Conservation (phyloP, 1,140 invertebrate genomes). For the Drosophila paulistorum region DNA sequence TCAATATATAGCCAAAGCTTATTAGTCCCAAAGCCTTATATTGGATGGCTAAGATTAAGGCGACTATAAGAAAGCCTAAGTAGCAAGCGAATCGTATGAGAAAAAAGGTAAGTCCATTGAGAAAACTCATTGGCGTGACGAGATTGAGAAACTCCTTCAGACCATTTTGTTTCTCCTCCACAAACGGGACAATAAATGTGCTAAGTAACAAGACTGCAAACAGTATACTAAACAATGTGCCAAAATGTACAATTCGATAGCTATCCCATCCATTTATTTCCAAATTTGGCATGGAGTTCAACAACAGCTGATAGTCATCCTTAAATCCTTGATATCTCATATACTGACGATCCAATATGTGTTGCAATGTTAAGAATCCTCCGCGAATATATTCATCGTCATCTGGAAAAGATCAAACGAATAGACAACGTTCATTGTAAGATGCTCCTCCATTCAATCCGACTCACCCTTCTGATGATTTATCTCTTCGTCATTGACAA, state of each 20-base stretch:
- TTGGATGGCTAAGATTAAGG: conserved; percentile 40
- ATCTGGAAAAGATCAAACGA: conserved; percentile 44
- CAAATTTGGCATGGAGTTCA: conserved; percentile 67
- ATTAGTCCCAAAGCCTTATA: conserved; percentile 50
- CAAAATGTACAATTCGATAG: conserved; percentile 59
- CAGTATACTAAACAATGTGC: conserved; percentile 60
- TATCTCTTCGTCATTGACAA: conserved; percentile 70
- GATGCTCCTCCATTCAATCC: too few relatives aligned
- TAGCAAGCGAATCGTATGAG: conserved; percentile 66
- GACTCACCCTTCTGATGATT: conserved; percentile 61
- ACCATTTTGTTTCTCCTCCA: conserved; percentile 82
- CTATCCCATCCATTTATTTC: conserved; percentile 50
- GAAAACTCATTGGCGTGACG: conserved; percentile 76
- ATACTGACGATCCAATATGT: conserved; percentile 63
- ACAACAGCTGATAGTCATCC: conserved; percentile 47
- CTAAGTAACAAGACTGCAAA: conserved; percentile 64
- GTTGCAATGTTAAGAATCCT: conserved; percentile 66
- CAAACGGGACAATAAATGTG: conserved; percentile 74
- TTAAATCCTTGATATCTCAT: conserved; percentile 47
- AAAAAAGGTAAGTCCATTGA: conserved; percentile 77
- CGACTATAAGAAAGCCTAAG: conserved; percentile 35
- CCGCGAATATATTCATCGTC: conserved; percentile 72
- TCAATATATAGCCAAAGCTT: conserved; percentile 45
- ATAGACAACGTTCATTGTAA: conserved; percentile 5
- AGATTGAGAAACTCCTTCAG: conserved; percentile 74